Evolutionary conservation across 2,113 vertebrate species (phyloP).

Genomic region (Heteronetta atricapilla): DNA sequence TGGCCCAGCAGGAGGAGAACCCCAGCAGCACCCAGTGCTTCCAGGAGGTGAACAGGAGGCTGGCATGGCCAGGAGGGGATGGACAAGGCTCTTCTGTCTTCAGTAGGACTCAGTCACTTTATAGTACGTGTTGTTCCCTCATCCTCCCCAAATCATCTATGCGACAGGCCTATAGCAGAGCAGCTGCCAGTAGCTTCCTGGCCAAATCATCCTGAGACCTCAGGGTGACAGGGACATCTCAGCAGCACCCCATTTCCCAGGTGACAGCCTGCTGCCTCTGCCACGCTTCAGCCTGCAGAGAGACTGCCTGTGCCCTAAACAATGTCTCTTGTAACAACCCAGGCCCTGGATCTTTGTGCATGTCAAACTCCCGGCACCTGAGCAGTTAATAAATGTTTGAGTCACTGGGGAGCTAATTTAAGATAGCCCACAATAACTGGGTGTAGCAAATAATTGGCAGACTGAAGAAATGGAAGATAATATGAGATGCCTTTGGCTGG

Average conservation of each 20-base stretch:
- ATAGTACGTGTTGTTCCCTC: neutral
- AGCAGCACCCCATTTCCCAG: accelerated
- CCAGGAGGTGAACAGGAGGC: neutral
- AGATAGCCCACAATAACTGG: neutral
- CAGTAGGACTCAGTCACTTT: neutral
- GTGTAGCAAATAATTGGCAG: neutral
- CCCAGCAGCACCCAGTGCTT: neutral
- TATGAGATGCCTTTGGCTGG: neutral
- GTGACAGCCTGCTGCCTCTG: neutral
- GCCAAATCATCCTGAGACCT: neutral
- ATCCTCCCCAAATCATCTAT: neutral
- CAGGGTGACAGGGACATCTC: neutral
- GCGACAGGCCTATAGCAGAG: neutral
- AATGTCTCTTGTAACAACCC: neutral
- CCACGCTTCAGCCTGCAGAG: neutral
- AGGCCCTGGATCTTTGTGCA: neutral
- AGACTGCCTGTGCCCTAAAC: neutral
- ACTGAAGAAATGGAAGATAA: conserved; percentile 36
- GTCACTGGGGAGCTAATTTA: conserved; percentile 8
- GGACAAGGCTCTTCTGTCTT: neutral
- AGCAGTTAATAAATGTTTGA: neutral
- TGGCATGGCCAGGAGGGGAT: neutral
- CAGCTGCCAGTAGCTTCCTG: neutral
- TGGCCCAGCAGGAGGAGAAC: neutral
- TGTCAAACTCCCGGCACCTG: neutral